Percentiles rank a stretch among this genome's conserved stretches.
phyloP scores from a whole-genome alignment of 2,888 invertebrate species.

The Pristionchus entomophagus region DNA sequence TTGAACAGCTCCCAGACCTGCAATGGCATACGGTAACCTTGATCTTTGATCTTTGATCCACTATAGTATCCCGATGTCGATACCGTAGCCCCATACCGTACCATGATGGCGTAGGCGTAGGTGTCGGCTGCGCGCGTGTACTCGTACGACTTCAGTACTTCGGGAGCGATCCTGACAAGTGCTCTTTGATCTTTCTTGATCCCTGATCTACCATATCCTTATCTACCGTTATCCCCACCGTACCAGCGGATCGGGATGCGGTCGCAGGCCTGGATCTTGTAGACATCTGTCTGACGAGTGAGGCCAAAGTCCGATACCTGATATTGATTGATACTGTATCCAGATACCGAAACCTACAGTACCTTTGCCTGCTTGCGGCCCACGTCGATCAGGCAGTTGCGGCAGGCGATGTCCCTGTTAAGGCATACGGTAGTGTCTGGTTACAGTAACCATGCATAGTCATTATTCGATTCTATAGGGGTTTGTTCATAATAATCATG shows the following conservation, averaged over 20 bases:
- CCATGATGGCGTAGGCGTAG: constrained; percentile 21
- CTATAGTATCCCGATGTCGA: too few species aligned
- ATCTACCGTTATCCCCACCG: too few species aligned
- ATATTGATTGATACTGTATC: too few species aligned
- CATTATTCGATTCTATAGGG: too few species aligned
- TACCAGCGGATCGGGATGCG: constrained; percentile 26
- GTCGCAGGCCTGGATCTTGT: neutral
- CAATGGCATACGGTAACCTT: too few species aligned
- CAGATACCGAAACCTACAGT: too few species aligned
- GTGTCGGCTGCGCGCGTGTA: neutral
- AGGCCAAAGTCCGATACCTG: constrained; percentile 34
- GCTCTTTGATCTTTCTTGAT: neutral
- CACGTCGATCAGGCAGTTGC: constrained; percentile 27
- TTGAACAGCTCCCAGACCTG: constrained; percentile 32
- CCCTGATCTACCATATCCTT: neutral
- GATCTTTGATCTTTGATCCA: too few species aligned
- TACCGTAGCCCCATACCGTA: too few species aligned
- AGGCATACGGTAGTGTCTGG: neutral
- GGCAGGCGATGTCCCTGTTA: constrained; percentile 31
- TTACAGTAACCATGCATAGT: too few species aligned
- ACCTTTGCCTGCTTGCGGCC: neutral
- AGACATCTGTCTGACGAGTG: neutral
- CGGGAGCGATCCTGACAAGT: constrained; percentile 12
- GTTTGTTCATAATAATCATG: too few species aligned
- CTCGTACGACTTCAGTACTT: neutral